phyloP scores from a whole-genome alignment of 2,113 vertebrate genomes.

The Pomatorhinus ruficollis region DNA sequence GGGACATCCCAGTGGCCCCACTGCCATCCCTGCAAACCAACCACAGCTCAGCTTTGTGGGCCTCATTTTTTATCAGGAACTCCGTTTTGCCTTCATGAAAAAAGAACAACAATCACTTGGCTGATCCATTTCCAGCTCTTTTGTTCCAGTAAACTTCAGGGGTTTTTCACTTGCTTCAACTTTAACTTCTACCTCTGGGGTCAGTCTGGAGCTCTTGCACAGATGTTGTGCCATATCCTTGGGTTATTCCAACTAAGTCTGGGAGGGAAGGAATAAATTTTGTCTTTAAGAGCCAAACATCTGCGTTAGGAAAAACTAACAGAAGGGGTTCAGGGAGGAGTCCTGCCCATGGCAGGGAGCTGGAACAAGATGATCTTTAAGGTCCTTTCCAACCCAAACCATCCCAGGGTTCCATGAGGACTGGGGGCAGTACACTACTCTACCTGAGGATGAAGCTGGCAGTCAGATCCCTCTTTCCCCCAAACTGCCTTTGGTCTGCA shows the following conservation, averaged over 20 bases:
- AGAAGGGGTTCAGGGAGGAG: not conserved
- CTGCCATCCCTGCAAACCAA: not conserved
- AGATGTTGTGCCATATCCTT: not conserved
- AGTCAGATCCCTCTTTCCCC: not conserved
- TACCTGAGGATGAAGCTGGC: not conserved
- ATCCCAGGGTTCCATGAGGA: not conserved
- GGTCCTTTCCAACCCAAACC: not conserved
- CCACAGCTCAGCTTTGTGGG: not conserved
- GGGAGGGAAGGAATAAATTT: not conserved
- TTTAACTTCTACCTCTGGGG: not conserved
- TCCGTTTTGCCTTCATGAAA: not conserved
- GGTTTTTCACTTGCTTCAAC: not conserved
- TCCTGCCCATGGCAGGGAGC: not conserved
- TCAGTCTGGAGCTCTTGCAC: not conserved
- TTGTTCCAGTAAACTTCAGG: not conserved
- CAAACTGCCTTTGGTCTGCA: not conserved
- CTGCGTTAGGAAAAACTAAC: not conserved
- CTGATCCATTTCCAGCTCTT: not conserved
- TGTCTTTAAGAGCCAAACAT: not conserved
- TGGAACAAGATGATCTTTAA: not conserved
- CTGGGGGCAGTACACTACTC: fast-evolving
- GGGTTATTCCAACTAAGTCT: not conserved
- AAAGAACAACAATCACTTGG: not conserved
- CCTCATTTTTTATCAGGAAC: not conserved
- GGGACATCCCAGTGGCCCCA: not conserved